A percentile compares a stretch with the other conserved stretches of the same genome.
These are phyloP conservation scores for Luperina nickerlii DNA, from an alignment of 2,888 invertebrate species.

Conservation along the genomic window DNA sequence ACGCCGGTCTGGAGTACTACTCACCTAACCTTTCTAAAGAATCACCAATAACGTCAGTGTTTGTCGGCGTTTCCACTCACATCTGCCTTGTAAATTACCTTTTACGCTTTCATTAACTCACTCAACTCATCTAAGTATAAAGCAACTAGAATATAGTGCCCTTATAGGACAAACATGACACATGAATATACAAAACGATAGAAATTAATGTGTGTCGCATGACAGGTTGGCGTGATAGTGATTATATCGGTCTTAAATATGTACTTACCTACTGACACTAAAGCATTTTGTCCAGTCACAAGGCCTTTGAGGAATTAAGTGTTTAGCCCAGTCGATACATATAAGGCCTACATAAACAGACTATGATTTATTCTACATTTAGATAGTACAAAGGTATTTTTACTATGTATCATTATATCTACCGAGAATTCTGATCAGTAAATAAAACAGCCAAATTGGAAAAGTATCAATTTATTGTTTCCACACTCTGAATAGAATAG, in stretches of 20 bases:
- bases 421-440: conserved; percentile 19
- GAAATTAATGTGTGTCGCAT: background rate
- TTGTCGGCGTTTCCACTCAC: background rate
- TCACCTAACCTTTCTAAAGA: too few species aligned
- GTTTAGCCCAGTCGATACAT: conserved; percentile 13
- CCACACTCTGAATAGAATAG: conserved; percentile 81
- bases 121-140: background rate
- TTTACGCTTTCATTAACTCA: background rate
- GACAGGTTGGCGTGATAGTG: background rate
- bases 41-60: background rate
- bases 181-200: background rate
- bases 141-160: background rate
- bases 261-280: conserved; percentile 6
- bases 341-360: conserved; percentile 24
- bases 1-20: background rate
- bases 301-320: conserved; percentile 7
- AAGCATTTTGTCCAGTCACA: background rate
- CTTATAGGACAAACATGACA: background rate
- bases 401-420: background rate
- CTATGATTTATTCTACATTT: conserved; percentile 21
- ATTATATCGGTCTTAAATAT: background rate
- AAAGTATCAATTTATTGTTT: conserved; percentile 89
- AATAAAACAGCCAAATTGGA: conserved; percentile 73
- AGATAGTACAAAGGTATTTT: background rate
- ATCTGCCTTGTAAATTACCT: background rate